These are phyloP conservation scores for Rhagophthalmus giganteus DNA, from an alignment of 2,888 invertebrate species.

Conservation along the genomic window DNA sequence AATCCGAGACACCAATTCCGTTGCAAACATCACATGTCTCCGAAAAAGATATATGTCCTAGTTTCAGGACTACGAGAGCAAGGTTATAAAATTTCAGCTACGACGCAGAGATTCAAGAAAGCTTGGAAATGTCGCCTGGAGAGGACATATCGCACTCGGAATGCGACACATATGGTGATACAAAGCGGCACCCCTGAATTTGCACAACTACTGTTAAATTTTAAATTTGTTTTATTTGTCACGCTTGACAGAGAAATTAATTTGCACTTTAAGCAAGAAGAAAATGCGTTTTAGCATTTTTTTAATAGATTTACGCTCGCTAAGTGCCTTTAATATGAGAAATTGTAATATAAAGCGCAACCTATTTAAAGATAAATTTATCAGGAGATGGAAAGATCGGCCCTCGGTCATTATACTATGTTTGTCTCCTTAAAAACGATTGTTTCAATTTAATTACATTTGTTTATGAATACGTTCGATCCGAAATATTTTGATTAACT, in stretches of 20 bases:
- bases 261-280: too few relatives aligned
- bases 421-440: too few relatives aligned
- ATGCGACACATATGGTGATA: conserved; percentile 45
- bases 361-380: too few relatives aligned
- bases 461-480: too few relatives aligned
- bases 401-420: too few relatives aligned
- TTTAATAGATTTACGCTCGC: too few relatives aligned
- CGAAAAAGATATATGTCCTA: conserved; percentile 37
- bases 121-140: conserved; percentile 37
- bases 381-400: too few relatives aligned
- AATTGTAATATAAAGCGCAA: too few relatives aligned
- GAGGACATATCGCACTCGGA: conserved; percentile 35
- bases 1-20: conserved; percentile 38
- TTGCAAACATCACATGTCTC: conserved; percentile 37
- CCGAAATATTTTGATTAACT: too few relatives aligned
- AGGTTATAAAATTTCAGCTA: conserved; percentile 33
- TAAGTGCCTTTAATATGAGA: too few relatives aligned
- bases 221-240: conserved; percentile 31
- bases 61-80: conserved; percentile 31
- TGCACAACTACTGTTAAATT: conserved; percentile 26
- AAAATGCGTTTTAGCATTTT: too few relatives aligned
- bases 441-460: too few relatives aligned
- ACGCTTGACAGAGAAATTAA: conserved; percentile 25
- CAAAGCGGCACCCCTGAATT: conserved; percentile 27
- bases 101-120: conserved; percentile 32